These are phyloP conservation scores for Ptilonorhynchus violaceus DNA, from an alignment of 2,113 vertebrate genomes.

Conservation along the genomic window DNA sequence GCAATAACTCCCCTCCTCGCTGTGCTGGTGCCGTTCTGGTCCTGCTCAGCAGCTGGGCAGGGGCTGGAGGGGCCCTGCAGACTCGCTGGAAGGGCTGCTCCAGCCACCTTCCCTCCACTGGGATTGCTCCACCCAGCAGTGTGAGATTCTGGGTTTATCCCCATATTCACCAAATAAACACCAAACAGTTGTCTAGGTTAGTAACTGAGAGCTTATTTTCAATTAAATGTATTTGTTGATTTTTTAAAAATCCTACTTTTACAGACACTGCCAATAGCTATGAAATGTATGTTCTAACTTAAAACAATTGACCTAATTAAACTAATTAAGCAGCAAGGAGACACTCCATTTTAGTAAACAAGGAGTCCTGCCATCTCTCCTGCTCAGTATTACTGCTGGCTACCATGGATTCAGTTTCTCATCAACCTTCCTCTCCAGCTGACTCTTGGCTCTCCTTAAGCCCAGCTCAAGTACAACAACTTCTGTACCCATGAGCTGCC, in stretches of 20 bases:
- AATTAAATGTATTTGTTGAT: background rate
- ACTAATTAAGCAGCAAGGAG: background rate
- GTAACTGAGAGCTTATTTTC: background rate
- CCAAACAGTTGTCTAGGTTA: background rate
- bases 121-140: background rate
- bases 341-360: background rate
- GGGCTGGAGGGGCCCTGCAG: background rate
- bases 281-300: background rate
- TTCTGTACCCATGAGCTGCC: background rate
- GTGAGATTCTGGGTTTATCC: background rate
- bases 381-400: background rate
- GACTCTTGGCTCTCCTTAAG: background rate
- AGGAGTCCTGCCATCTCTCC: background rate
- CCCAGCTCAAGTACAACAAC: background rate
- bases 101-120: background rate
- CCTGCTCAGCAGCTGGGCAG: background rate
- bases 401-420: background rate
- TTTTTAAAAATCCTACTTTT: background rate
- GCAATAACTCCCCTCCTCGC: fast-evolving
- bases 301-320: background rate
- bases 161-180: background rate
- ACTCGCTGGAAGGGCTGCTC: background rate
- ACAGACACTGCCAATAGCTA: background rate
- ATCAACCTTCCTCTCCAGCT: background rate
- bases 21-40: fast-evolving